phyloP scores from a whole-genome alignment of 2,113 vertebrate species.

The Hemibagrus wyckioides region DNA sequence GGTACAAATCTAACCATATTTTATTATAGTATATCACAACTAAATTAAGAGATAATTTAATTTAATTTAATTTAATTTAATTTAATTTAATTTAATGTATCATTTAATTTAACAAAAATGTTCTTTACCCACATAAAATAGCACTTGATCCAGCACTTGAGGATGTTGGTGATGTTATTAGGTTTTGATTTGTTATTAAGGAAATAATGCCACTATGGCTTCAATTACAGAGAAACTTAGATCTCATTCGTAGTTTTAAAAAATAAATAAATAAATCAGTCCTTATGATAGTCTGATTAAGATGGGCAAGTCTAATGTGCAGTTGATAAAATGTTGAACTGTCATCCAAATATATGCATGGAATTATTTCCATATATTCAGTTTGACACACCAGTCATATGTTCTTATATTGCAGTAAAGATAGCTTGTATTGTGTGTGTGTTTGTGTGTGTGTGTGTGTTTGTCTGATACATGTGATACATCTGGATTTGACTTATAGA shows the following conservation, averaged over 20 bases:
- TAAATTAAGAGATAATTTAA: too few relatives aligned
- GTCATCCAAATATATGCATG: neutral
- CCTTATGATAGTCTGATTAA: neutral
- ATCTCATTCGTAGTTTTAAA: neutral
- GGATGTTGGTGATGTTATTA: neutral
- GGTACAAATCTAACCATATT: too few relatives aligned
- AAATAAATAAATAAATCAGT: neutral
- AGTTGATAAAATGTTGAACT: neutral
- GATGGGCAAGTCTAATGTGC: neutral
- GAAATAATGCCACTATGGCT: neutral
- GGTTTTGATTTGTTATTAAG: neutral
- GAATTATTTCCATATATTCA: neutral
- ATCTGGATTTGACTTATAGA: neutral
- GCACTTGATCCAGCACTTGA: neutral
- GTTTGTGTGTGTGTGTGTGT: neutral
- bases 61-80: too few relatives aligned
- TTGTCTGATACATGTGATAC: neutral
- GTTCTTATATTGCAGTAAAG: neutral
- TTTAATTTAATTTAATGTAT: too few relatives aligned
- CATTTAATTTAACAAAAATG: too few relatives aligned
- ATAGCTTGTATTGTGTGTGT: neutral
- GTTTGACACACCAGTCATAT: neutral
- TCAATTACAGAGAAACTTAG: neutral
- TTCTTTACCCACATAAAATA: neutral
- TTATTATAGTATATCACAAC: too few relatives aligned